Base-by-base conservation (phyloP, 2,113 vertebrate species). In the Pseudopipra pipra region DNA sequence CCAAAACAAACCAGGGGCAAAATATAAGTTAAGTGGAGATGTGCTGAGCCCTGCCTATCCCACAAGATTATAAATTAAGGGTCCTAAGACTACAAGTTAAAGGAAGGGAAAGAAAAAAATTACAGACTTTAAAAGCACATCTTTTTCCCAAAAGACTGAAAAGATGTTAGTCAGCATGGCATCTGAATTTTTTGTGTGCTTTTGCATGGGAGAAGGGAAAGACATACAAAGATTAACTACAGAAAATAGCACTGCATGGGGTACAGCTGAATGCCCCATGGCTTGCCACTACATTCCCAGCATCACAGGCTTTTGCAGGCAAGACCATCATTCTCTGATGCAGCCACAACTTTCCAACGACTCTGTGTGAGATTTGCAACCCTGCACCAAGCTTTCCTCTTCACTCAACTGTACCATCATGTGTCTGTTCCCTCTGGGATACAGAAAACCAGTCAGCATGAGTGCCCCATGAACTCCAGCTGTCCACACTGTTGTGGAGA, bases 181-280 rank as follows among this genome's bases (percentile, higher is more conserved):
- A 74, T 83, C 72, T 92, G 92, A 80, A 27, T 90, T 80, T 85
- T 91, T 88, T 79, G 27, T 54, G 63, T 73, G 54, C 46, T 54
- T 94, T 88, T 88, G 43, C 75, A 54, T 66, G 46, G 85, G 54
- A 72, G 43, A 92, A 79, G 58, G 85, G 55, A 96, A 96, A 81
- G 67, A 90, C 79, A 70, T 39, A 67, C 35, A 72, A 71, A 78
- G 92, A 85, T 85, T 75, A 93, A 61, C 74, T 56, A 28, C 4
- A 90, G 78, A 89, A 94, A 90, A 85, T 68, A 94, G 44, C 82
- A 91, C 90, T 3, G 2, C 78, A 87, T 91, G 82, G 78, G 78
- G 71, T 95, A 65, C 14, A 31, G 24, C 24, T 86, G 93, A 90
- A 91, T 76, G 41, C 31, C 12, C 10, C 4, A 15, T 16, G 15